Evolutionary conservation across 2,888 invertebrate species (phyloP).

Genomic region (Himalopsyche anomala): DNA sequence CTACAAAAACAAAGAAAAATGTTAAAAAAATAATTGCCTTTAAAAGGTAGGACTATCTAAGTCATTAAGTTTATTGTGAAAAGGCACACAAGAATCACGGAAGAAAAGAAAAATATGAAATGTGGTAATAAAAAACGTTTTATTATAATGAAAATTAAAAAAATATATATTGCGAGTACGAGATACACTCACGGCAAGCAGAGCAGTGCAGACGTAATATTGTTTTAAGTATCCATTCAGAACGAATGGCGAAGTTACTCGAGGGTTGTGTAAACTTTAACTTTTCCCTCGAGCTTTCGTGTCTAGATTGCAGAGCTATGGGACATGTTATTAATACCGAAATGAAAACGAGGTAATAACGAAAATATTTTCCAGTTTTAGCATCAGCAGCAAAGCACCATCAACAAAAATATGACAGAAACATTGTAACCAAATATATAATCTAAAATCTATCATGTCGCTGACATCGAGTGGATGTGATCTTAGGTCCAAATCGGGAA

Average conservation of each 20-base stretch:
- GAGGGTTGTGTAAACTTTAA: constrained; percentile 53
- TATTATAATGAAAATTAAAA: constrained; percentile 18
- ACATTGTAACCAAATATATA: too few relatives aligned
- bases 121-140: neutral
- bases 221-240: constrained; percentile 56
- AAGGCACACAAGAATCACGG: neutral
- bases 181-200: neutral
- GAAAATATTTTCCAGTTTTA: too few relatives aligned
- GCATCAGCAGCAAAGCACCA: too few relatives aligned
- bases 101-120: neutral
- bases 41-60: too few relatives aligned
- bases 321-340: neutral
- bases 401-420: too few relatives aligned
- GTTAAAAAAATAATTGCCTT: too few relatives aligned
- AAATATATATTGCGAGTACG: neutral
- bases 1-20: too few relatives aligned
- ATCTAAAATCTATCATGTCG: too few relatives aligned
- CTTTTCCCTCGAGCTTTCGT: constrained; percentile 13
- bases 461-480: too few relatives aligned
- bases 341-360: neutral
- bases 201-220: constrained; percentile 46
- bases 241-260: constrained; percentile 46
- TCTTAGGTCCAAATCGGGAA: too few relatives aligned
- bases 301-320: neutral
- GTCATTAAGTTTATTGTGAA: neutral